These are phyloP conservation scores for Gymnothorax reevesii DNA, from an alignment of 2,797 vertebrate species.

Conservation along the genomic window DNA sequence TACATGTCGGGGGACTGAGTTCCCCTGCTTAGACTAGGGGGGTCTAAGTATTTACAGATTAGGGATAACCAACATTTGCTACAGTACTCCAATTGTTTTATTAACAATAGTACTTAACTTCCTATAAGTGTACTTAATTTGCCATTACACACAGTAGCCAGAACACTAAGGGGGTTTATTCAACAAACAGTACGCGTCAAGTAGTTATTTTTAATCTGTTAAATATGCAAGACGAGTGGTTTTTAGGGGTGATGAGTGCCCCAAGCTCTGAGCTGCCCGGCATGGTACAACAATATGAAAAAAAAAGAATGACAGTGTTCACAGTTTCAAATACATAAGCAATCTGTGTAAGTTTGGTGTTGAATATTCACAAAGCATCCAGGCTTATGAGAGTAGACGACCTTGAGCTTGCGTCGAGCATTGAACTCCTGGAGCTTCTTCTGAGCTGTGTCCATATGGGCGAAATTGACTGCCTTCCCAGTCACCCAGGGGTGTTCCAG, in stretches of 20 bases:
- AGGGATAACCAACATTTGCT: background rate
- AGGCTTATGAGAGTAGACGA: conserved; percentile 41
- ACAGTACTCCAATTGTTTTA: background rate
- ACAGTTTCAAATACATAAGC: background rate
- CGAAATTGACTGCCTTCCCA: conserved; percentile 83
- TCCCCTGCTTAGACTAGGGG: too few species aligned
- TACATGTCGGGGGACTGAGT: too few species aligned
- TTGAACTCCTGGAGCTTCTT: conserved; percentile 90
- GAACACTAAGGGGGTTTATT: background rate
- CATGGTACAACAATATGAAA: background rate
- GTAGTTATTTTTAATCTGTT: too few species aligned
- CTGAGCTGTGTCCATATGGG: conserved; percentile 86
- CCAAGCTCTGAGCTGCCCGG: background rate
- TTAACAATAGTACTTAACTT: too few species aligned
- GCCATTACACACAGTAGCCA: background rate
- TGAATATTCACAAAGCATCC: background rate
- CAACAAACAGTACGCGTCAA: background rate
- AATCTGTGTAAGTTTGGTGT: background rate
- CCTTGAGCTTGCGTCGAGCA: conserved; percentile 86
- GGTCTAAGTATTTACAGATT: background rate
- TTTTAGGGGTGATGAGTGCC: too few species aligned
- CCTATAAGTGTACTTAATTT: too few species aligned
- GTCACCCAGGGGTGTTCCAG: conserved; percentile 87
- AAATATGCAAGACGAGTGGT: too few species aligned
- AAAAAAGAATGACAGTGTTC: background rate